These are phyloP conservation scores for Gila robusta DNA, from an alignment of 2,797 vertebrate species.

Conservation along the genomic window DNA sequence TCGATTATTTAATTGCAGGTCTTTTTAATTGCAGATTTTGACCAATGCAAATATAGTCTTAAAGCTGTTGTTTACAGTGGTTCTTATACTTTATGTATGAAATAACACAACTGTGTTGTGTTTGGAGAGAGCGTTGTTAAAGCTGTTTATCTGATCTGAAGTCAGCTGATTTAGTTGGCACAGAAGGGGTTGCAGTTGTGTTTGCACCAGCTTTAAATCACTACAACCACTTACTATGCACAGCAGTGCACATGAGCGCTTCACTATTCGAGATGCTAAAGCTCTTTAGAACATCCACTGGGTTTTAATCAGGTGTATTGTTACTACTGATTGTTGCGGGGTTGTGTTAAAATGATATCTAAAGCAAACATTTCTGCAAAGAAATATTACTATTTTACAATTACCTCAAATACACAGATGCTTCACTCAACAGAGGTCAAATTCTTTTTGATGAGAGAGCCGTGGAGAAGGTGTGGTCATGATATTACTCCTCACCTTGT, in stretches of 20 bases:
- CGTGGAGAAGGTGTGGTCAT: not conserved
- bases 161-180: slow-evolving; percentile 24
- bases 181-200: not conserved
- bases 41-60: not conserved
- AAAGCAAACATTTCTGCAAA: not conserved
- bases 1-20: not conserved
- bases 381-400: not conserved
- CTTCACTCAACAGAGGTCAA: not conserved
- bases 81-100: not conserved
- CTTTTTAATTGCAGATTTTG: not conserved
- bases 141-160: slow-evolving; percentile 1
- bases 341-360: not conserved
- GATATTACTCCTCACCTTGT: not conserved
- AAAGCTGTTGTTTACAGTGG: not conserved
- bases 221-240: slow-evolving; percentile 20
- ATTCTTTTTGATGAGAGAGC: not conserved
- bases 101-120: not conserved
- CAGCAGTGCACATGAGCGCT: not conserved
- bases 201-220: slow-evolving; percentile 32
- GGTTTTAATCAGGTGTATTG: not conserved
- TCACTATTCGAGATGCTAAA: not conserved
- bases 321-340: not conserved
- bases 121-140: not conserved
- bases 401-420: not conserved
- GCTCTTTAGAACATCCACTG: slow-evolving; percentile 9